Conservation (phyloP, 2,888 invertebrate species). For the Pegoplata infirma region DNA sequence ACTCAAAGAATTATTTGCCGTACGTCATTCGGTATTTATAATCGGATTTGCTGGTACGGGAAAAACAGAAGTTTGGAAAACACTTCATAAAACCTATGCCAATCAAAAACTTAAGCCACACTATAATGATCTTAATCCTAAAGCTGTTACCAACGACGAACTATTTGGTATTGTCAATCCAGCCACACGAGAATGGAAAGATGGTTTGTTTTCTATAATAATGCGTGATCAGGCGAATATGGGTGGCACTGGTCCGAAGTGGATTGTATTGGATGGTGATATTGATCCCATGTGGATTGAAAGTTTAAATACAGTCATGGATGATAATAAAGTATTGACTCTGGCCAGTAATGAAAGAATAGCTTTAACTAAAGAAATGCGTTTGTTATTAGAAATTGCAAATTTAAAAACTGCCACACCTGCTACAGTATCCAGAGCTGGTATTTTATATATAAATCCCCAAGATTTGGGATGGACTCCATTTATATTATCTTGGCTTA, state of each 20-base stretch:
- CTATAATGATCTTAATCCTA: conserved; percentile 95
- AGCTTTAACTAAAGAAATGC: conserved; percentile 91
- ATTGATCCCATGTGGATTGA: conserved; percentile 99
- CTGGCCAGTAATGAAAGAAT: conserved; percentile 96
- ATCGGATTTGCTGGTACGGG: conserved; percentile 93
- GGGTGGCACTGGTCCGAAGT: conserved; percentile 90
- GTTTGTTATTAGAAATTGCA: conserved; percentile 95
- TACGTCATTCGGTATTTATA: conserved; percentile 95
- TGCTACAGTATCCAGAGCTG: conserved; percentile 96
- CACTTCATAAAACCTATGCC: conserved; percentile 88
- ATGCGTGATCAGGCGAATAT: conserved; percentile 96
- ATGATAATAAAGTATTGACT: conserved; percentile 96
- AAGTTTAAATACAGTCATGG: conserved; percentile 97
- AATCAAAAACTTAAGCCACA: conserved; percentile 90
- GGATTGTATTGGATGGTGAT: conserved; percentile 97
- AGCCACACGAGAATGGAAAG: conserved; percentile 94
- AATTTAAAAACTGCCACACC: conserved; percentile 94
- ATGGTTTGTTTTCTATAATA: conserved; percentile 93
- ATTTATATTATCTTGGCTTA: conserved; percentile 92
- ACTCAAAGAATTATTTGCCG: conserved; percentile 93
- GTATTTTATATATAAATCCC: conserved; percentile 95
- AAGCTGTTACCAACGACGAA: conserved; percentile 97
- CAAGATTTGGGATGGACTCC: conserved; percentile 97
- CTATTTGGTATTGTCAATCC: conserved; percentile 96
- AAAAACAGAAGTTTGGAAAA: conserved; percentile 95